Evolutionary conservation across 2,888 invertebrate species (phyloP), one percentile per base, ranked within the genome.

Genomic region (Caenorhabditis wallacei): DNA sequence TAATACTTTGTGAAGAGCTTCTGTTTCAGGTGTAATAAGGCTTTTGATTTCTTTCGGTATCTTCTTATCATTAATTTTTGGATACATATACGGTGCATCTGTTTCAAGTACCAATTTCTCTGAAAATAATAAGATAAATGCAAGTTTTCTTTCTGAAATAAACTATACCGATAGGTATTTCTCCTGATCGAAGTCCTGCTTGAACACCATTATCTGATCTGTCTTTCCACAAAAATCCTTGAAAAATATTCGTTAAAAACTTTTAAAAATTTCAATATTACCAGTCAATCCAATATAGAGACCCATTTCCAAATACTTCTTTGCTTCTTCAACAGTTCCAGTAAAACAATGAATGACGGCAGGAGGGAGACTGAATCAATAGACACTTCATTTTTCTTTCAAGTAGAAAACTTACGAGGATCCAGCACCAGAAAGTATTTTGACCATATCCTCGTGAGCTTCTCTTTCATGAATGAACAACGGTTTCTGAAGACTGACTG

Each of bases 41-140:
- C 95, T 95, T 93, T 96, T 96, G 22, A 97, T 95, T 92, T 96
- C 95, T 89, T 95, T 93, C 56, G 97, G 96, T 91, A 97, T 93
- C 93, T 97, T 97, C 37, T 96, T 96, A 83, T 97, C 96, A 92
- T 97, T 94, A 84, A 91, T 80, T 96, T 93, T 97, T 96, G 2
- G 97, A 96, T 96, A 97, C 96, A 97, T 97, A 92, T 96, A 97
- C 1, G 97, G 97, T 0, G 97, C 95, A 93, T 97, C 97, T 0
- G 97, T 96, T 93, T 97, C 97, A 5, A 97, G 95, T 78, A 97
- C 93, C 88, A 97, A 93, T 92, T 95, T 94, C 89, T 97, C 83
- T 81, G 51, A 40, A 80, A 53, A 30, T 8, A 30, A 30, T 8
- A 7, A 26, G 1, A 61, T 46, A 7, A 24, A n/a, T n/a, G n/a